phyloP scores from a whole-genome alignment of 2,113 vertebrate species.

The Vidua macroura region DNA sequence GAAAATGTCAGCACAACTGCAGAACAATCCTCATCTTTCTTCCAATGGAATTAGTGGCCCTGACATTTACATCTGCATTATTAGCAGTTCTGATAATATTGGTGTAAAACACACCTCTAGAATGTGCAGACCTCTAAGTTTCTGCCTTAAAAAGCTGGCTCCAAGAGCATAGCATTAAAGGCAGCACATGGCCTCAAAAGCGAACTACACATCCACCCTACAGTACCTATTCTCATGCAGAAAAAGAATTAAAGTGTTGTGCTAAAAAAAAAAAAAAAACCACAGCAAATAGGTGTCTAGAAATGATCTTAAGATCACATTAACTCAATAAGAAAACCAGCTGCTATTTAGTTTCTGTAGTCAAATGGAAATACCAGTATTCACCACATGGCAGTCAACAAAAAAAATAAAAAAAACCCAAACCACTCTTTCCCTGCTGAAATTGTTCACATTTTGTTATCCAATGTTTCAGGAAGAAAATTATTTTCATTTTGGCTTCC shows the following conservation, averaged over 20 bases:
- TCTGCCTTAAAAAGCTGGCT: background rate
- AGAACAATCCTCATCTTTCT: background rate
- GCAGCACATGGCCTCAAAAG: fast-evolving
- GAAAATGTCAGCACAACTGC: background rate
- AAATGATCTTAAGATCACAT: background rate
- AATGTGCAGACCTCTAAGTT: fast-evolving
- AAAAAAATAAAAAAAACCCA: background rate
- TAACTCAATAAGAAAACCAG: constrained; percentile 11
- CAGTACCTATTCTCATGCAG: fast-evolving
- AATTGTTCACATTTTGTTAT: constrained; percentile 58
- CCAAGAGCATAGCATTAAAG: background rate
- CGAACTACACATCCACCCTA: background rate
- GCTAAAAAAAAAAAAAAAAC: too few species aligned
- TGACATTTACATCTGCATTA: background rate
- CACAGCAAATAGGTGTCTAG: background rate
- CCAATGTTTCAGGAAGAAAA: constrained; percentile 57
- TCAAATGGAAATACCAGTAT: constrained; percentile 1
- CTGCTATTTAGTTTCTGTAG: background rate
- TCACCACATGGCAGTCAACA: background rate
- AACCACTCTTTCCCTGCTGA: background rate
- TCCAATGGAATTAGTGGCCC: background rate
- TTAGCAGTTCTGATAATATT: background rate
- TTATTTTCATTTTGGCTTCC: constrained; percentile 52
- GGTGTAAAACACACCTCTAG: background rate
- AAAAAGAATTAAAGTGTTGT: background rate